phyloP scores from a whole-genome alignment of 1,140 invertebrate genomes.

The Drosophila pseudoobscura region DNA sequence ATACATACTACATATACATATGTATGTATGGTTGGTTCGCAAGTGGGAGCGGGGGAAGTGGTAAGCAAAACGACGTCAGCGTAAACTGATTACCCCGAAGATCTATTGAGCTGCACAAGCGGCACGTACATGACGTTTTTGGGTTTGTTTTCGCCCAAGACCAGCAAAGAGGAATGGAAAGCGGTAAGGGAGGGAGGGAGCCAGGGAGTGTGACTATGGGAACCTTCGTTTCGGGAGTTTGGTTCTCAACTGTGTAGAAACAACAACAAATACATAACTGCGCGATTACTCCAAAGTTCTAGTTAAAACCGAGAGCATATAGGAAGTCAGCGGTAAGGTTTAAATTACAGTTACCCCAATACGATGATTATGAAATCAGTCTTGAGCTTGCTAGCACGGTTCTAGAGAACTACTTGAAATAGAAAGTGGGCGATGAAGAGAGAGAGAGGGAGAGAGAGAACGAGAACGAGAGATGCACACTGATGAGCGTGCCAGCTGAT shows the following conservation, averaged over 20 bases:
- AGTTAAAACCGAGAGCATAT: conserved; percentile 60
- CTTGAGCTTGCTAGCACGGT: conserved; percentile 34
- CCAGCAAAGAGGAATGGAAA: neutral
- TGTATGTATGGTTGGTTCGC: conserved; percentile 6
- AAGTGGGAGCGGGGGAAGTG: conserved; percentile 33
- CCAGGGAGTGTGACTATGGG: conserved; percentile 33
- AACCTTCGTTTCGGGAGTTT: conserved; percentile 67
- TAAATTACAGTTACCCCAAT: conserved; percentile 62
- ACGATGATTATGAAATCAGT: conserved; percentile 41
- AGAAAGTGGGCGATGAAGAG: too few species aligned
- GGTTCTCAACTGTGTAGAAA: conserved; percentile 47
- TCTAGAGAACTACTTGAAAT: conserved; percentile 18
- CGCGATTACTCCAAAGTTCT: conserved; percentile 20
- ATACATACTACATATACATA: conserved; percentile 15
- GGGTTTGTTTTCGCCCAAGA: conserved; percentile 6
- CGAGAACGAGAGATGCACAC: neutral
- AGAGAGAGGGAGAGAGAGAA: conserved; percentile 6
- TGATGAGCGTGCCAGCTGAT: too few species aligned
- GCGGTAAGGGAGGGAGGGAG: too few species aligned
- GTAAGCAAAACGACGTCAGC: conserved; percentile 68
- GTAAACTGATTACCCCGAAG: conserved; percentile 74
- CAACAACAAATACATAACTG: conserved; percentile 7
- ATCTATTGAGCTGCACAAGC: conserved; percentile 63
- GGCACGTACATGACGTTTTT: conserved; percentile 59
- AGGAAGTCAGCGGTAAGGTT: conserved; percentile 63